These are phyloP conservation scores for Tragelaphus scriptus DNA, from an alignment of 2,113 vertebrate genomes.

Conservation along the genomic window DNA sequence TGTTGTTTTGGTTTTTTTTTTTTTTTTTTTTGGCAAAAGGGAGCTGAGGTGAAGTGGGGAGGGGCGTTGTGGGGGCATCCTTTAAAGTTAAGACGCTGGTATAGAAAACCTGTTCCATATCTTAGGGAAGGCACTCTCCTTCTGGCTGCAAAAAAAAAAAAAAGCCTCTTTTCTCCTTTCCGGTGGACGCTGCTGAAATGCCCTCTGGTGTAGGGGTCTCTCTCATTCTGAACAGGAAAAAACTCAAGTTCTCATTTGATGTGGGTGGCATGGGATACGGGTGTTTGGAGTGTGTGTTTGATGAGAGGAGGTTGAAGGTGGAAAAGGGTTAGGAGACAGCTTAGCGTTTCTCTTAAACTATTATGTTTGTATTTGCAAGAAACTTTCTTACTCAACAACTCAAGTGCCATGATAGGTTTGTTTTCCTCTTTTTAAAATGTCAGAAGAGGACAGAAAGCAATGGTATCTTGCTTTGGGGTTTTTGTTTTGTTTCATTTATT, in stretches of 20 bases:
- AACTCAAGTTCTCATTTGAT: constrained; percentile 22
- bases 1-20: constrained; percentile 37
- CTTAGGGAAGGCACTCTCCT: constrained; percentile 25
- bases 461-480: constrained; percentile 8
- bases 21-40: neutral
- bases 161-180: constrained; percentile 21
- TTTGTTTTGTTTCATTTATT: constrained; percentile 16
- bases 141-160: neutral
- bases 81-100: constrained; percentile 76
- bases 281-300: neutral
- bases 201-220: constrained; percentile 65
- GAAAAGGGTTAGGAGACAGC: neutral
- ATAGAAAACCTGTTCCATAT: constrained; percentile 59
- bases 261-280: neutral
- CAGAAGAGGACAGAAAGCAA: constrained; percentile 59
- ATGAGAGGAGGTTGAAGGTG: constrained; percentile 8
- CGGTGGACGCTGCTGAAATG: constrained; percentile 53
- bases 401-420: constrained; percentile 41
- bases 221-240: constrained; percentile 61
- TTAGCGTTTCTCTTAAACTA: constrained; percentile 58
- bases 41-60: constrained; percentile 59
- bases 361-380: constrained; percentile 74
- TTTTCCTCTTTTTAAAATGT: constrained; percentile 44
- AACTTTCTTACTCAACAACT: constrained; percentile 76
- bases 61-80: constrained; percentile 53